A percentile compares a stretch with the other conserved stretches of the same genome.
These are phyloP conservation scores for Limanda limanda DNA, from an alignment of 2,113 vertebrate species.

Conservation along the genomic window DNA sequence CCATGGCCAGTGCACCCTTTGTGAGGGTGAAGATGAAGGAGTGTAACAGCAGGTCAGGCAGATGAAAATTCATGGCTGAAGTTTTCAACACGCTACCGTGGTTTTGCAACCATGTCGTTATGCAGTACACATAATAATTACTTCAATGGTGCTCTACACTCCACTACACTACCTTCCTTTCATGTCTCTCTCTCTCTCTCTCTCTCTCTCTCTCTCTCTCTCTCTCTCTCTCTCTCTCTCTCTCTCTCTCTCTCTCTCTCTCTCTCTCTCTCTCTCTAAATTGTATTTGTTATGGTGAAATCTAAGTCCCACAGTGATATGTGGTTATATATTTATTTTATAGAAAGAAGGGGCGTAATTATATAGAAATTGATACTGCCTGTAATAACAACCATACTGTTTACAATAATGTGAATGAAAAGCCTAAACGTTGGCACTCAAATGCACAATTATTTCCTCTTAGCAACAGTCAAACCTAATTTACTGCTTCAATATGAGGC, in stretches of 20 bases:
- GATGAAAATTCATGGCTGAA: slow-evolving; percentile 49
- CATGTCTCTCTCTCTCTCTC: neutral
- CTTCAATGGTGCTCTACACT: slow-evolving; percentile 9
- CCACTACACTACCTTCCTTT: no score
- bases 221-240: neutral
- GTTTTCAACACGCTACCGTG: slow-evolving; percentile 30
- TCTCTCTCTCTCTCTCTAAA: neutral
- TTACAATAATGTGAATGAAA: neutral
- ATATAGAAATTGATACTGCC: neutral
- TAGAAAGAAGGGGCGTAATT: neutral
- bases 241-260: no score
- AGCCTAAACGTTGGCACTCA: neutral
- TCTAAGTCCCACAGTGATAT: neutral
- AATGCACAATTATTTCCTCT: neutral
- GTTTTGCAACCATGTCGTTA: slow-evolving; percentile 46
- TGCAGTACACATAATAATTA: slow-evolving; percentile 40
- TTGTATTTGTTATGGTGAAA: neutral
- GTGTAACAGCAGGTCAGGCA: slow-evolving; percentile 38
- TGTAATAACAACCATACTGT: neutral
- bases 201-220: neutral
- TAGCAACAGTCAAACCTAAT: neutral
- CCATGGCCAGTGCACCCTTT: neutral
- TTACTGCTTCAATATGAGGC: no score
- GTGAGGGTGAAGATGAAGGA: slow-evolving; percentile 28
- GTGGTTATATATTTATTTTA: neutral